A percentile compares a stretch with the other conserved stretches of the same genome.
Evolutionary conservation across 1,140 invertebrate species (phyloP).

Genomic region (Neomicropteryx cornuta): DNA sequence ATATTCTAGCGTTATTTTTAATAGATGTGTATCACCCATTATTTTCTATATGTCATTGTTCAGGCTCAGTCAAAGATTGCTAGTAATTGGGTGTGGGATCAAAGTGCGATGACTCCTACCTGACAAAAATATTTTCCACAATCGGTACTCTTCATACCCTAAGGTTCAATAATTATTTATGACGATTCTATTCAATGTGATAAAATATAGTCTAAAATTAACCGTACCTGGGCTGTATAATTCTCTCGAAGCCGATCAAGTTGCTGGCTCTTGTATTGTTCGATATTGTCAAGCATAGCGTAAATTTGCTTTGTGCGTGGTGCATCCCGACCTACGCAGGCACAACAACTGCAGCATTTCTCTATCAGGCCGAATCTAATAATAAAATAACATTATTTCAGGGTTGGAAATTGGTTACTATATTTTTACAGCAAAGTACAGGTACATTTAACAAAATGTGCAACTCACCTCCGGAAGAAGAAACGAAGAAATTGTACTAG

Average conservation of each 20-base stretch:
- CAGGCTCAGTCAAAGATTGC: no score
- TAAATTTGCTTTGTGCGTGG: conserved; percentile 73
- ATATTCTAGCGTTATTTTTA: no score
- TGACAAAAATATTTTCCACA: no score
- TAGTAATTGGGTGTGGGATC: no score
- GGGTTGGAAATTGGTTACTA: background rate
- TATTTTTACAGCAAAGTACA: conserved; percentile 1
- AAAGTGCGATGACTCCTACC: no score
- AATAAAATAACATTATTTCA: conserved; percentile 19
- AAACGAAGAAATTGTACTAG: conserved; percentile 62
- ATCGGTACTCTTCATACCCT: no score
- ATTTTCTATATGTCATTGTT: no score
- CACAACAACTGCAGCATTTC: conserved; percentile 56
- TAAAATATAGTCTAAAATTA: background rate
- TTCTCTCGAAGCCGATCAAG: conserved; percentile 81
- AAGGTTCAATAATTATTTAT: no score
- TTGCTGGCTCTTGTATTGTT: conserved; percentile 81
- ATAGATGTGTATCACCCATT: no score
- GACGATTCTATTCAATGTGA: no score
- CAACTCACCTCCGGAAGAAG: conserved; percentile 57
- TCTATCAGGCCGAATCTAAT: conserved; percentile 52
- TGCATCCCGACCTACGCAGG: conserved; percentile 45
- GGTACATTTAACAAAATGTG: conserved; percentile 1
- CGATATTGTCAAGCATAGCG: conserved; percentile 78
- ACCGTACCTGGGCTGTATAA: conserved; percentile 72